Base-by-base conservation (phyloP, 1,140 invertebrate genomes). In the Anadara kagoshimensis region DNA sequence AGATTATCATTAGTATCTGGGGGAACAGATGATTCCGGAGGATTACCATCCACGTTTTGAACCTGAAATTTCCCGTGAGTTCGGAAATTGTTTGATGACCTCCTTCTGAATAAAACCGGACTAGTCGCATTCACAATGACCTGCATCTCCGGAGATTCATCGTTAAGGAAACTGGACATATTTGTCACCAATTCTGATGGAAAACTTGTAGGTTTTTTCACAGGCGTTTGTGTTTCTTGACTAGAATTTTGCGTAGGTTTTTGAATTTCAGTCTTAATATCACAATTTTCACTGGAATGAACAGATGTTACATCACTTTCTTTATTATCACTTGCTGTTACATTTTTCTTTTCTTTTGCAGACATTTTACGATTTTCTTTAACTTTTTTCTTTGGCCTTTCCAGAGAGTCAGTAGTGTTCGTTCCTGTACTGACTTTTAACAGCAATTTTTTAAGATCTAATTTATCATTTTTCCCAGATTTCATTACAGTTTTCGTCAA, bases 51-150 rank as follows among this genome's bases (percentile, higher is more conserved):
- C 47, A 44, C 62, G 49, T 64, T n/a, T 51, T 49, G 29, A 44
- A 54, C 26, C 29, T 56, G 18, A 67, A 43, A 51, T 56, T 36
- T 18, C 29, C 26, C 26, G 20, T 26, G 29, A 49, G 47, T 18
- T 64, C 47, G 51, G 26, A 49, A 51, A 49, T 49, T 24, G 51
- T 64, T 44, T 43, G 41, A 64, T 64, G 47, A 47, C 41, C 62
- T 68, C 26, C 84, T 78, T 20, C 83, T 69, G 29, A 73, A 56
- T 47, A 86, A 63, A 43, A 86, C 84, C 26, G 84, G 84, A 64
- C 83, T 86, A 5, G 82, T 73, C 7, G 84, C 75, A 59, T 83
- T 84, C 10, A 86, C 83, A 65, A 86, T 75, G 3, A 86, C 77
- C 58, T 84, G 83, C 70, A 84, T 80, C 66, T 86, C 84, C 2